These are phyloP conservation scores for Bursaphelenchus okinawaensis DNA, from an alignment of 2,888 invertebrate species.

Conservation along the genomic window DNA sequence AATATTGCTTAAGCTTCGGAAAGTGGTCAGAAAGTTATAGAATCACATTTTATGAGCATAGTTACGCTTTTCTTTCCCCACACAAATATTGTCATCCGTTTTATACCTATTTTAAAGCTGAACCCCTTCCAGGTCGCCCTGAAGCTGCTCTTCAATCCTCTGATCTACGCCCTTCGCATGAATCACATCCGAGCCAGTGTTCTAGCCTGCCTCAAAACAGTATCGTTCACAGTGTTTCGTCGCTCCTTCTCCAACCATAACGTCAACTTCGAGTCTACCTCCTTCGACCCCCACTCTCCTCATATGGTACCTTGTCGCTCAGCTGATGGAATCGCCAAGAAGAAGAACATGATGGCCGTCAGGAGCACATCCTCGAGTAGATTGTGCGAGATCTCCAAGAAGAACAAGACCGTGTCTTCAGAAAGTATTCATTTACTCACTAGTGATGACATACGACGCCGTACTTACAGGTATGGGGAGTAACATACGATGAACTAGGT, in stretches of 20 bases:
- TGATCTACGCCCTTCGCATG: conserved; percentile 54
- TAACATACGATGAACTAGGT: no score
- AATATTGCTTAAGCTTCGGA: no score
- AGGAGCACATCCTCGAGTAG: neutral
- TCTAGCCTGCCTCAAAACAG: conserved; percentile 7
- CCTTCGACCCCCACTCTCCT: neutral
- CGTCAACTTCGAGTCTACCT: neutral
- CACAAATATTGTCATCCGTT: no score
- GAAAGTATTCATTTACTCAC: neutral
- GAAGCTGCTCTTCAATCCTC: conserved; percentile 52
- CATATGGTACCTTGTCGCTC: neutral
- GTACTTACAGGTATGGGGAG: neutral
- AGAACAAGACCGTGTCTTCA: neutral
- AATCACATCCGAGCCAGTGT: conserved; percentile 46
- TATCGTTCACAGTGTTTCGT: neutral
- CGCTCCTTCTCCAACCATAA: neutral
- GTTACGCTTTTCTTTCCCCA: no score
- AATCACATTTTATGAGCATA: no score
- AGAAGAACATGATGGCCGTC: neutral
- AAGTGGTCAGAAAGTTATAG: no score
- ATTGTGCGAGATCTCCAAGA: neutral
- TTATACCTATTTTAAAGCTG: no score
- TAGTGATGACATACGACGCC: neutral
- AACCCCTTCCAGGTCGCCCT: conserved; percentile 43
- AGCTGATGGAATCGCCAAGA: neutral